Evolutionary conservation across 1,140 invertebrate species (phyloP), one percentile per base, ranked within the genome.

Genomic region (Ephestia elutella): DNA sequence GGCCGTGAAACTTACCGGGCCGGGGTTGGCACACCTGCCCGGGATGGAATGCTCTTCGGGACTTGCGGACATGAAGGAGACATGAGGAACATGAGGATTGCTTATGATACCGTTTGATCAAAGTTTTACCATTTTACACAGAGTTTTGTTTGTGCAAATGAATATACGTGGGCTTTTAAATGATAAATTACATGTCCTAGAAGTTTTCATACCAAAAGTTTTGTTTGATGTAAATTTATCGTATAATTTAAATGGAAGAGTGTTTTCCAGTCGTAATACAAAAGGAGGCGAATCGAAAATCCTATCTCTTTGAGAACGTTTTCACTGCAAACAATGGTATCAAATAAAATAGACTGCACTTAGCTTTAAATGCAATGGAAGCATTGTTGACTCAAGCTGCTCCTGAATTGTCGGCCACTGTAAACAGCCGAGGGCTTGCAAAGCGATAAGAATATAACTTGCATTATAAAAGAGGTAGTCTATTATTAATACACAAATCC

Each of bases 1-100:
- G 60, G 44, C 59, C 44, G 68, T 69, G 62, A 66, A 70, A 60
- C 60, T 54, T 65, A 69, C 49, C 63, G 64, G 62, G 55, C 19
- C 62, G 67, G 54, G 55, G 48, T 44, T 49, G 54, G 55, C 62
- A 53, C 57, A 65, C 63, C 63, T 59, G 57, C 49, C 57, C 54
- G 35, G 54, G 55, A 61, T 32, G 49, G 50, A 44, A n/a, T n/a
- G 21, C 21, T 3, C 44, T 50, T 57, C 61, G 54, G 55, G 55
- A 54, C 51, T 58, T 19, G 56, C 51, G 49, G 56, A 62, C 60
- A 48, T 57, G 38, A 56, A 60, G 50, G 56, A 57, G 30, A 17
- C 38, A 15, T 44, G 38, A 2, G 32, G 8, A n/a, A n/a, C n/a
- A n/a, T n/a, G n/a, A n/a, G 32, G 9, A 35, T 13, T 35, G 9